A percentile compares a stretch with the other conserved stretches of the same genome.
Conservation (phyloP, 2,888 invertebrate species). For the Leptinotarsa tumamoca region DNA sequence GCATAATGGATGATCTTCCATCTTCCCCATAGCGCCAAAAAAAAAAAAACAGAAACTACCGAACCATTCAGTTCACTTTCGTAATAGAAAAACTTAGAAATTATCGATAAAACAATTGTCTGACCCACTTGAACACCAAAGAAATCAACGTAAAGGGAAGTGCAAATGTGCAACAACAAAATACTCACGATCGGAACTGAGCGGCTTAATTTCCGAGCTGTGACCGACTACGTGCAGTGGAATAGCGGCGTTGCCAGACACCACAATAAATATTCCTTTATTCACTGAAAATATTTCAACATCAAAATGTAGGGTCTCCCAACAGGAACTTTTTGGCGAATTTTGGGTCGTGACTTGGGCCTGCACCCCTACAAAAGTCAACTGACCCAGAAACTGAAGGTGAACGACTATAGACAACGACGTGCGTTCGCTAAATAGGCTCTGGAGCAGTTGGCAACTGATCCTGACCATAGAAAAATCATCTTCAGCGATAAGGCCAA, state of each 20-base stretch:
- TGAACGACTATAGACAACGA: too few relatives aligned
- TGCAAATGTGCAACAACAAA: not conserved
- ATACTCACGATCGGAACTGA: slow-evolving; percentile 4
- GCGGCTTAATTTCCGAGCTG: slow-evolving; percentile 12
- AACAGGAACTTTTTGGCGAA: too few relatives aligned
- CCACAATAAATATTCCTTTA: not conserved
- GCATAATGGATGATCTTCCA: too few relatives aligned
- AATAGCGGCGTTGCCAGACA: slow-evolving; percentile 6
- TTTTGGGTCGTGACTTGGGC: too few relatives aligned
- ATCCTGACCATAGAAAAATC: too few relatives aligned
- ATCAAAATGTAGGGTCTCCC: too few relatives aligned
- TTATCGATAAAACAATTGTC: slow-evolving; percentile 36
- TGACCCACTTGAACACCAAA: not conserved
- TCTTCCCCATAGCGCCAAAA: not conserved
- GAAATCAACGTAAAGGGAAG: not conserved
- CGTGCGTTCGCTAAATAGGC: too few relatives aligned
- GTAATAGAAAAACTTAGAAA: slow-evolving; percentile 2
- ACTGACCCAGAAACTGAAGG: too few relatives aligned
- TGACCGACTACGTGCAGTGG: not conserved
- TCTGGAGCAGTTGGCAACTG: too few relatives aligned
- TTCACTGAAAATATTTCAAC: too few relatives aligned
- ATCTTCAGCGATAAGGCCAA: too few relatives aligned
- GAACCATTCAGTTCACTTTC: not conserved
- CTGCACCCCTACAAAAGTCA: too few relatives aligned
- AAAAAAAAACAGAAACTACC: not conserved